These are phyloP conservation scores for Cyaniris semiargus DNA, from an alignment of 2,888 invertebrate species.

Conservation along the genomic window DNA sequence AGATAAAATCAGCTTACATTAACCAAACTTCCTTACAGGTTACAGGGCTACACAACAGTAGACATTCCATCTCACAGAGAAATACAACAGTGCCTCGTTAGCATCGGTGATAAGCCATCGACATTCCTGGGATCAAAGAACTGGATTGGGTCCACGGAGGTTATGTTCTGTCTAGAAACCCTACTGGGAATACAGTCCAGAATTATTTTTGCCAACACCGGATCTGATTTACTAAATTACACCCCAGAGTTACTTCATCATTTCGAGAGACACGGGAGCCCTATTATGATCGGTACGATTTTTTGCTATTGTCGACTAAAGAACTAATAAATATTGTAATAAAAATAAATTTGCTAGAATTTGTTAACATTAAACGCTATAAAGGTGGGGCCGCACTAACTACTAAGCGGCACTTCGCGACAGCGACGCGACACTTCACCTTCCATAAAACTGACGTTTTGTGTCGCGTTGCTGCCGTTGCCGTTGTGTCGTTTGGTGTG, in stretches of 20 bases:
- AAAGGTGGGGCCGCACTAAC: too few relatives aligned
- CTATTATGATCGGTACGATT: slow-evolving; percentile 96
- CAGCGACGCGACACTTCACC: too few relatives aligned
- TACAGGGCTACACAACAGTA: slow-evolving; percentile 90
- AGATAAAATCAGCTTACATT: too few relatives aligned
- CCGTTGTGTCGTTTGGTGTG: too few relatives aligned
- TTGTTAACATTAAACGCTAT: too few relatives aligned
- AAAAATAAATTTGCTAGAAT: too few relatives aligned
- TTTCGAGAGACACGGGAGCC: slow-evolving; percentile 95
- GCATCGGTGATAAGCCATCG: slow-evolving; percentile 94
- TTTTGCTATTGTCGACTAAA: background rate
- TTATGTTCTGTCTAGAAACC: slow-evolving; percentile 93
- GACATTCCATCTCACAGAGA: slow-evolving; percentile 90
- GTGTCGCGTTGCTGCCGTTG: too few relatives aligned
- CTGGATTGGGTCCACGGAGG: slow-evolving; percentile 99
- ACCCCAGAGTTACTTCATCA: slow-evolving; percentile 92
- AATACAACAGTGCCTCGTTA: slow-evolving; percentile 96
- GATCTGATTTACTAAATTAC: slow-evolving; percentile 88
- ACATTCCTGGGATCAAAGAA: slow-evolving; percentile 93
- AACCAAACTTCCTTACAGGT: slow-evolving; percentile 61
- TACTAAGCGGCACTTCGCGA: too few relatives aligned
- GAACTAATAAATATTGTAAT: background rate
- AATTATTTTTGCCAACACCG: slow-evolving; percentile 92
- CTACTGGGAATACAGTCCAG: slow-evolving; percentile 88
- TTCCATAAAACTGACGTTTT: too few relatives aligned